Evolutionary conservation across 2,888 invertebrate genomes (phyloP).

Genomic region (Rhamnusium bicolor): DNA sequence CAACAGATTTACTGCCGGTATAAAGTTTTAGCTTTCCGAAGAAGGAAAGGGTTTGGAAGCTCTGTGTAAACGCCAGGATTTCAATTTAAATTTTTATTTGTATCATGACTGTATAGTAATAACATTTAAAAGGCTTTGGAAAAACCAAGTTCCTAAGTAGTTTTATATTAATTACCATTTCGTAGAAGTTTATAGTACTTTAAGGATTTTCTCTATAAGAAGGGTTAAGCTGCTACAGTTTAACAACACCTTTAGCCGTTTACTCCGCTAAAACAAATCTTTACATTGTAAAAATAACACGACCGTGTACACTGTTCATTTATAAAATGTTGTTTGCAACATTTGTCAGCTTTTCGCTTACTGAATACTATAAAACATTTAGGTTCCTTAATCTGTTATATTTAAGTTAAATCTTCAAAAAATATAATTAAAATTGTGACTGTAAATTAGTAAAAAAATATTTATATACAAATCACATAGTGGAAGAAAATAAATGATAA

Average conservation of each 20-base stretch:
- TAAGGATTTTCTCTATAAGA: constrained; percentile 20
- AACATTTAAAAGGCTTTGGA: constrained; percentile 14
- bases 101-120: constrained; percentile 1
- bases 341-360: not conserved
- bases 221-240: constrained; percentile 10
- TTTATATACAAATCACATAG: no score
- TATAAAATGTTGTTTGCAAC: not conserved
- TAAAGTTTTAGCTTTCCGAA: no score
- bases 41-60: no score
- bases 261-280: constrained; percentile 6
- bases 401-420: no score
- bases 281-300: constrained; percentile 8
- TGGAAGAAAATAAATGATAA: no score
- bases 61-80: no score
- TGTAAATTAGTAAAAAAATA: no score
- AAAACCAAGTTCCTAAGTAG: constrained; percentile 21
- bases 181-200: constrained; percentile 20
- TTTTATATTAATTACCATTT: constrained; percentile 24
- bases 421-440: no score
- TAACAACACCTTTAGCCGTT: constrained; percentile 8
- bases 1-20: no score
- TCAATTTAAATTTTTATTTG: no score
- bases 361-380: not conserved
- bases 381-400: not conserved
- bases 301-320: not conserved